Evolutionary conservation across 2,888 invertebrate genomes (phyloP).

Genomic region (Cistogaster globosa): DNA sequence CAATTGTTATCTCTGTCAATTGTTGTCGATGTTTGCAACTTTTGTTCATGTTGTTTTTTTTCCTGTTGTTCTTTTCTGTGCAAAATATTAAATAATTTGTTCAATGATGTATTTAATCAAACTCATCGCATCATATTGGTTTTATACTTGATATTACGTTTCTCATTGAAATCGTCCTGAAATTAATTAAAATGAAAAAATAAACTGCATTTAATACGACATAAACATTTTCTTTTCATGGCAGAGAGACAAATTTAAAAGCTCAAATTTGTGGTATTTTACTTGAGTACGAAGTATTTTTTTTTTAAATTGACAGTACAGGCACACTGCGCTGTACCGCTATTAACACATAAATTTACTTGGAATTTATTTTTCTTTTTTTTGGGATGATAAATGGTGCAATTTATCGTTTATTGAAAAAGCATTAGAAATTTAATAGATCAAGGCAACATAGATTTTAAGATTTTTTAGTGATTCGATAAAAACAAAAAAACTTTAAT

Average conservation of each 20-base stretch:
- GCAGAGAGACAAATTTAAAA: background rate
- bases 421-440: too few species aligned
- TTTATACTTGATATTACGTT: constrained; percentile 24
- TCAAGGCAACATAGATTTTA: too few species aligned
- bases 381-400: too few species aligned
- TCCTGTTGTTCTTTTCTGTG: background rate
- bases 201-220: constrained; percentile 14
- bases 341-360: too few species aligned
- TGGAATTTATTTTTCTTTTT: too few species aligned
- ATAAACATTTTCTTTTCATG: background rate
- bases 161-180: constrained; percentile 17
- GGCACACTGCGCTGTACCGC: too few species aligned
- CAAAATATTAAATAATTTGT: constrained; percentile 44
- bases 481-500: too few species aligned
- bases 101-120: constrained; percentile 41
- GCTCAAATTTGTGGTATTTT: background rate
- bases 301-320: too few species aligned
- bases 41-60: constrained; percentile 20
- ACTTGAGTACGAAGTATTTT: background rate
- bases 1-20: constrained; percentile 16
- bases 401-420: too few species aligned
- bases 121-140: constrained; percentile 20
- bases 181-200: constrained; percentile 46
- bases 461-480: too few species aligned
- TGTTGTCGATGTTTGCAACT: constrained; percentile 45